Percentiles rank a stretch among this genome's conserved stretches.
These are phyloP conservation scores for Drosophila saltans DNA, from an alignment of 1,140 invertebrate genomes.

Conservation along the genomic window DNA sequence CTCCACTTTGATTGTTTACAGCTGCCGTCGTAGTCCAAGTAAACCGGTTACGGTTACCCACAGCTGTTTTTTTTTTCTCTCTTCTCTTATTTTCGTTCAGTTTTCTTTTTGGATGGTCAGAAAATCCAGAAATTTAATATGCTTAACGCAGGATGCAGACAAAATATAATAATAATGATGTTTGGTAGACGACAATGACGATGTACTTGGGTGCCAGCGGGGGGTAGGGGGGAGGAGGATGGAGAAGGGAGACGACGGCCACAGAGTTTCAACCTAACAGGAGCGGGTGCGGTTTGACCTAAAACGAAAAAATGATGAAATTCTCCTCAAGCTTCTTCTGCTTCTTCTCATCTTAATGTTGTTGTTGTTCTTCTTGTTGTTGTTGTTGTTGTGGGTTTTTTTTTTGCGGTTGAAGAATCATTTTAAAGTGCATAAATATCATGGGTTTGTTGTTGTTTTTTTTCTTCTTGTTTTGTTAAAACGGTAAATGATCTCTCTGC, in stretches of 20 bases:
- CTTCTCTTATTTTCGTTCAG: neutral
- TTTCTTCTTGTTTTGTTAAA: slow-evolving; percentile 36
- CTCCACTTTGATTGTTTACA: slow-evolving; percentile 80
- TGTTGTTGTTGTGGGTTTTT: slow-evolving; percentile 31
- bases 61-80: slow-evolving; percentile 53
- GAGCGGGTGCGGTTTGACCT: slow-evolving; percentile 73
- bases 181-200: slow-evolving; percentile 5
- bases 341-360: slow-evolving; percentile 42
- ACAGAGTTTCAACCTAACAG: slow-evolving; percentile 6
- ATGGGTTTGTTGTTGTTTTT: slow-evolving; percentile 23
- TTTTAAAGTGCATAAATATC: slow-evolving; percentile 78
- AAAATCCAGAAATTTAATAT: slow-evolving; percentile 74
- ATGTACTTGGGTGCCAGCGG: too few relatives aligned
- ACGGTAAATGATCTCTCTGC: slow-evolving; percentile 71
- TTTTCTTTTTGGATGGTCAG: slow-evolving; percentile 28
- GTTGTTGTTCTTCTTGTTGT: slow-evolving; percentile 48
- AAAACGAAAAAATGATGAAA: slow-evolving; percentile 72
- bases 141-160: slow-evolving; percentile 71
- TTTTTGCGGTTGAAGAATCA: slow-evolving; percentile 72
- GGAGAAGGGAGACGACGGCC: slow-evolving; percentile 18
- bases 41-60: slow-evolving; percentile 60
- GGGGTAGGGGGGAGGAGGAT: neutral
- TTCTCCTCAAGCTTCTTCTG: slow-evolving; percentile 46
- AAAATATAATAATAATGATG: slow-evolving; percentile 10
- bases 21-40: slow-evolving; percentile 63